Conservation (phyloP, 2,113 vertebrate genomes). For the Jaculus jaculus region DNA sequence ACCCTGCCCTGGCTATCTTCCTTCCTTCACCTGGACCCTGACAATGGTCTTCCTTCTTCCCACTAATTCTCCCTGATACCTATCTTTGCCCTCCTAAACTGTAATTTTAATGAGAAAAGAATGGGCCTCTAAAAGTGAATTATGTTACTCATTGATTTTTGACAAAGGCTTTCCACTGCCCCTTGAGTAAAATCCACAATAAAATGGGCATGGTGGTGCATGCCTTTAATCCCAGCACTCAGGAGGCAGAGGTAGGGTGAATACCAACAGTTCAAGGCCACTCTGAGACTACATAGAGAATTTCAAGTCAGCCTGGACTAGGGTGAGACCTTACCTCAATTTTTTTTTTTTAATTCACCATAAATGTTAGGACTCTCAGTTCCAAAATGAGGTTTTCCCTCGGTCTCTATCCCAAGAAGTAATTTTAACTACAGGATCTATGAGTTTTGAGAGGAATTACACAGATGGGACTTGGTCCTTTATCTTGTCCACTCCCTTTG, state of each 20-base stretch:
- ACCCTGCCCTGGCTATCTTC: too few relatives aligned
- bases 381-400: not conserved
- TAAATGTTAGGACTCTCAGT: too few relatives aligned
- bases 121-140: not conserved
- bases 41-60: not conserved
- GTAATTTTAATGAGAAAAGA: not conserved
- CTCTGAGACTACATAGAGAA: too few relatives aligned
- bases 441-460: not conserved
- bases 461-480: too few relatives aligned
- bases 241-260: too few relatives aligned
- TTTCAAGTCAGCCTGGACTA: too few relatives aligned
- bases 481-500: not conserved
- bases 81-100: not conserved
- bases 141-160: not conserved
- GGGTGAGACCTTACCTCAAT: too few relatives aligned
- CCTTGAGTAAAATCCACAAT: not conserved
- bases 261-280: too few relatives aligned
- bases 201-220: too few relatives aligned
- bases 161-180: not conserved
- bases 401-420: not conserved
- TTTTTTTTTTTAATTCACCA: too few relatives aligned
- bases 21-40: not conserved
- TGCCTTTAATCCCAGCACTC: too few relatives aligned
- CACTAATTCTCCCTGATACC: not conserved
- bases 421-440: not conserved